Percentiles rank a stretch among this genome's conserved stretches.
These are phyloP conservation scores for Drosophila peninsularis DNA, from an alignment of 2,888 invertebrate species.

Conservation along the genomic window DNA sequence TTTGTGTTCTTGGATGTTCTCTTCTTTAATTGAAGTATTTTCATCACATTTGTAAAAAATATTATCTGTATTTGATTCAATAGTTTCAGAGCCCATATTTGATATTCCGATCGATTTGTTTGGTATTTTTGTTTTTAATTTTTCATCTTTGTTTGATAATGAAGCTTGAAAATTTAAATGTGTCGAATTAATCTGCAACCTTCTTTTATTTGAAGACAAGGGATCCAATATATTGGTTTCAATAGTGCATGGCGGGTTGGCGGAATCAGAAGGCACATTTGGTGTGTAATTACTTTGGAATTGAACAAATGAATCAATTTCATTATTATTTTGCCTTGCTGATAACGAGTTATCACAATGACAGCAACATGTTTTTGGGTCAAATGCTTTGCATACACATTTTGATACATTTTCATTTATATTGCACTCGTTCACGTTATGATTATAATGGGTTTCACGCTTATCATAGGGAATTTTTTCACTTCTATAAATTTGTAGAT, in stretches of 20 bases:
- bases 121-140: conserved; percentile 28
- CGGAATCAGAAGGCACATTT: conserved; percentile 61
- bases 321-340: conserved; percentile 48
- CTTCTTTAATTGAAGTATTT: conserved; percentile 48
- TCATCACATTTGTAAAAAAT: conserved; percentile 38
- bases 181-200: conserved; percentile 37
- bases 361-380: conserved; percentile 62
- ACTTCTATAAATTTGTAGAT: conserved; percentile 85
- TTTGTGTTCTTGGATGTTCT: conserved; percentile 62
- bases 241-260: conserved; percentile 48
- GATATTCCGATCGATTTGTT: conserved; percentile 38
- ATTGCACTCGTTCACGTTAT: conserved; percentile 40
- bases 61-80: conserved; percentile 36
- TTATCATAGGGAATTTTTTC: conserved; percentile 31
- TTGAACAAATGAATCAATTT: conserved; percentile 47
- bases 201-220: conserved; percentile 45
- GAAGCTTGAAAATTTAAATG: conserved; percentile 53
- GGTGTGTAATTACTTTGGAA: conserved; percentile 61
- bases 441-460: conserved; percentile 23
- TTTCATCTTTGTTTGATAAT: conserved; percentile 31
- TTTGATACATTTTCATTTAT: conserved; percentile 39
- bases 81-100: conserved; percentile 45
- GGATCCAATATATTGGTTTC: conserved; percentile 42
- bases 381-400: conserved; percentile 58
- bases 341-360: conserved; percentile 66